Evolutionary conservation across 1,140 invertebrate genomes (phyloP).

Genomic region (Trinorchestia longiramus): DNA sequence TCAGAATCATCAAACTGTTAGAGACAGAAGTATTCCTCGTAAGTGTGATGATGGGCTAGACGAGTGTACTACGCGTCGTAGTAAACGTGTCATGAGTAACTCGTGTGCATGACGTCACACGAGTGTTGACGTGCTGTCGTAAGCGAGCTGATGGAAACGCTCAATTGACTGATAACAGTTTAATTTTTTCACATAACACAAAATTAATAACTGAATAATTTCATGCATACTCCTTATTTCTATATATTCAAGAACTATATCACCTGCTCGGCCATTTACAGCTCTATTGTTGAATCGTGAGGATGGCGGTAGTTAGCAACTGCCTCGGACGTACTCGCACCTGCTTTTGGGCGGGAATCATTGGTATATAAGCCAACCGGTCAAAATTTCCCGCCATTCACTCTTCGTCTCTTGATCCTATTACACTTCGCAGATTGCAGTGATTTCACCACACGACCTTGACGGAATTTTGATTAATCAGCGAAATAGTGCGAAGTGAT

Average conservation of each 20-base stretch:
- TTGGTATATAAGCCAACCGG: conserved; percentile 44
- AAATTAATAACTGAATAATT: not conserved
- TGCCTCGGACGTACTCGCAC: not conserved
- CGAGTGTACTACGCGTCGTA: conserved; percentile 39
- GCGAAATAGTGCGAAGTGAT: not conserved
- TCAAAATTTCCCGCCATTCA: conserved; percentile 52
- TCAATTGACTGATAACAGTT: not conserved
- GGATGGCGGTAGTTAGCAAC: conserved; percentile 10
- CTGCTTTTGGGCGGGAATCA: conserved; percentile 41
- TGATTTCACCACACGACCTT: conserved; percentile 26
- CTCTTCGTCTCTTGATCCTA: not conserved
- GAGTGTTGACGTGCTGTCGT: not conserved
- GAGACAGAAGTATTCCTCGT: not conserved
- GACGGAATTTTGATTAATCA: not conserved
- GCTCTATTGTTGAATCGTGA: not conserved
- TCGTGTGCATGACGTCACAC: conserved; percentile 33
- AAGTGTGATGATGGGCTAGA: not conserved
- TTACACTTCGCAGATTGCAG: not conserved
- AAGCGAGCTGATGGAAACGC: not conserved
- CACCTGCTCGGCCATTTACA: not conserved
- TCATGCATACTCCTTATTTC: not conserved
- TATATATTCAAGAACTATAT: not conserved
- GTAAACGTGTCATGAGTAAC: conserved; percentile 38
- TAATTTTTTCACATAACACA: not conserved
- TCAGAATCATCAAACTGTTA: not conserved